These are phyloP conservation scores for Armadillidium nasatum DNA, from an alignment of 1,140 invertebrate species.

Conservation along the genomic window DNA sequence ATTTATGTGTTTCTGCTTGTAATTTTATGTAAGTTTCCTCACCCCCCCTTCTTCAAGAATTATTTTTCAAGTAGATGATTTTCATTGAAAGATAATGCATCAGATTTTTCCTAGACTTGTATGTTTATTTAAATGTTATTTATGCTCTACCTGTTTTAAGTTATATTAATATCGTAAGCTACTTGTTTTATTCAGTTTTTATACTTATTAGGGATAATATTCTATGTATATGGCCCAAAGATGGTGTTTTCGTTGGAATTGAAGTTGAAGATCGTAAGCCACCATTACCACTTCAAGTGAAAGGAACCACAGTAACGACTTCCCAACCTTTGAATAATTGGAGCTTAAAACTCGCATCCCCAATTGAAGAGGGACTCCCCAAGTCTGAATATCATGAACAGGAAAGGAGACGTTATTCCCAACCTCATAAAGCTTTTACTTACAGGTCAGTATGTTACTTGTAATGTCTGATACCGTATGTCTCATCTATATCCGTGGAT, in stretches of 20 bases:
- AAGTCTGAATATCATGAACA: slow-evolving; percentile 70
- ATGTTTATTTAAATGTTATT: too few relatives aligned
- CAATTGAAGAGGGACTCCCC: slow-evolving; percentile 57
- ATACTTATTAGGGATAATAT: slow-evolving; percentile 26
- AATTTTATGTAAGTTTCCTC: slow-evolving; percentile 17
- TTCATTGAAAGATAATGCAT: too few relatives aligned
- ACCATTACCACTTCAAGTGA: too few relatives aligned
- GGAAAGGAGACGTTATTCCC: slow-evolving; percentile 68
- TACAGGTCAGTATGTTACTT: slow-evolving; percentile 54
- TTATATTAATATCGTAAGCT: too few relatives aligned
- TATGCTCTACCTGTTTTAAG: too few relatives aligned
- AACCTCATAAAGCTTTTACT: slow-evolving; percentile 79
- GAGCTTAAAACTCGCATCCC: slow-evolving; percentile 70
- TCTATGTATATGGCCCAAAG: slow-evolving; percentile 35
- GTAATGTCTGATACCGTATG: too few relatives aligned
- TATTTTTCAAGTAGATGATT: neutral
- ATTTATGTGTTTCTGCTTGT: neutral
- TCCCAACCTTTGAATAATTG: slow-evolving; percentile 63
- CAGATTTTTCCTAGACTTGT: too few relatives aligned
- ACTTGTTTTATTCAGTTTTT: too few relatives aligned
- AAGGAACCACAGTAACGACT: slow-evolving; percentile 34
- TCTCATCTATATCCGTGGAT: too few relatives aligned
- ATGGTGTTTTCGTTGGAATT: slow-evolving; percentile 23
- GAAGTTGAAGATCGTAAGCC: slow-evolving; percentile 42
- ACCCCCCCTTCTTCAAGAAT: neutral